Evolutionary conservation across 2,113 vertebrate species (phyloP).

Genomic region (Elephantulus edwardii): DNA sequence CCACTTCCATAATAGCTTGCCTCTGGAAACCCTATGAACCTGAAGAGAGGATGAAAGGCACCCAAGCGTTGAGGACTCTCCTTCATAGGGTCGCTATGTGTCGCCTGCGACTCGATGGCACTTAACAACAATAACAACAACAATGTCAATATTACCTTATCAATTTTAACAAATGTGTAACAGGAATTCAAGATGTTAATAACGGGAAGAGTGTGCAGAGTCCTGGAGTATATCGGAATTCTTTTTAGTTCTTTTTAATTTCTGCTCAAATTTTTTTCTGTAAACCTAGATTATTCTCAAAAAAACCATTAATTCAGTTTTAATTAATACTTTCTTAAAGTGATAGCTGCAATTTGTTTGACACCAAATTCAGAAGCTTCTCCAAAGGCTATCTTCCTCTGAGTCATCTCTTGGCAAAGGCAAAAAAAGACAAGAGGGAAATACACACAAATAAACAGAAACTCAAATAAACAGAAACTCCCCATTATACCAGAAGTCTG

Average conservation of each 20-base stretch:
- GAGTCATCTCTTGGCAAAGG: background rate
- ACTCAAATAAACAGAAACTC: background rate
- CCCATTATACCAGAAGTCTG: slow-evolving; percentile 28
- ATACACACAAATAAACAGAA: background rate
- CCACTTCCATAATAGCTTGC: no score
- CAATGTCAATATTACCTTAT: background rate
- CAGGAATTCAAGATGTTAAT: background rate
- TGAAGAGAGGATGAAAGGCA: no score
- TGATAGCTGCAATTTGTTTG: background rate
- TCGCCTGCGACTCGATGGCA: no score
- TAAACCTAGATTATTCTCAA: background rate
- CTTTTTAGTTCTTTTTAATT: background rate
- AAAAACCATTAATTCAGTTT: background rate
- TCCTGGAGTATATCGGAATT: no score
- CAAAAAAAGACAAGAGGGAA: background rate
- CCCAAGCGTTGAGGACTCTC: no score
- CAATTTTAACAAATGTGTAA: background rate
- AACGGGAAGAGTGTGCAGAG: background rate
- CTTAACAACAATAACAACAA: no score
- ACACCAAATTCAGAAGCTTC: background rate
- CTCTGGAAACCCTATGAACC: no score
- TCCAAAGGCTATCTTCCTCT: background rate
- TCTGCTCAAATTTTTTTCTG: background rate
- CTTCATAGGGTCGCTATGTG: no score
- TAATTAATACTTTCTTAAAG: background rate